phyloP scores from a whole-genome alignment of 2,113 vertebrate genomes.

The Numida meleagris region DNA sequence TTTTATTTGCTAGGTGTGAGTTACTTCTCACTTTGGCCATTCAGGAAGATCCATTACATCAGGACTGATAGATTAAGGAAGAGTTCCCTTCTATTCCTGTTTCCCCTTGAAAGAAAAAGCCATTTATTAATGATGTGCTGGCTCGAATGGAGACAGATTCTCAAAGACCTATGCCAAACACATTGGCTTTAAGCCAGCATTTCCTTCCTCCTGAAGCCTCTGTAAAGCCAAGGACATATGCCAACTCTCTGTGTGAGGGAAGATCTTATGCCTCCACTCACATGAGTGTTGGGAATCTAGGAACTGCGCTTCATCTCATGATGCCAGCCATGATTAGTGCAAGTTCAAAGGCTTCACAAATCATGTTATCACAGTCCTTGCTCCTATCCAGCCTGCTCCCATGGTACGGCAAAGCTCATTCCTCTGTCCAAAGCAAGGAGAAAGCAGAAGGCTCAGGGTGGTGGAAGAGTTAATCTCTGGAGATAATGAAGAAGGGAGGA shows the following conservation, averaged over 20 bases:
- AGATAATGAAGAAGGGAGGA: not conserved
- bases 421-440: not conserved
- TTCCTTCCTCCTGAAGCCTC: not conserved
- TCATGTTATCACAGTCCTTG: accelerated
- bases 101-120: not conserved
- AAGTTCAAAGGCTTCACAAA: not conserved
- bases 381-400: not conserved
- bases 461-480: not conserved
- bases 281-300: not conserved
- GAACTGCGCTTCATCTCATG: not conserved
- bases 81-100: not conserved
- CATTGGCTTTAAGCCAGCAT: not conserved
- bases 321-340: not conserved
- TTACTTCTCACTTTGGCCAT: not conserved
- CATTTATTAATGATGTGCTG: not conserved
- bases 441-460: not conserved
- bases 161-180: not conserved
- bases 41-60: not conserved
- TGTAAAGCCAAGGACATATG: not conserved
- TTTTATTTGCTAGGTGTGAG: not conserved
- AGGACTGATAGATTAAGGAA: not conserved
- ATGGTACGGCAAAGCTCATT: not conserved
- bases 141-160: not conserved
- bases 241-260: not conserved
- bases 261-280: not conserved